phyloP scores from a whole-genome alignment of 1,140 invertebrate genomes.

The Euborellia annulipes region DNA sequence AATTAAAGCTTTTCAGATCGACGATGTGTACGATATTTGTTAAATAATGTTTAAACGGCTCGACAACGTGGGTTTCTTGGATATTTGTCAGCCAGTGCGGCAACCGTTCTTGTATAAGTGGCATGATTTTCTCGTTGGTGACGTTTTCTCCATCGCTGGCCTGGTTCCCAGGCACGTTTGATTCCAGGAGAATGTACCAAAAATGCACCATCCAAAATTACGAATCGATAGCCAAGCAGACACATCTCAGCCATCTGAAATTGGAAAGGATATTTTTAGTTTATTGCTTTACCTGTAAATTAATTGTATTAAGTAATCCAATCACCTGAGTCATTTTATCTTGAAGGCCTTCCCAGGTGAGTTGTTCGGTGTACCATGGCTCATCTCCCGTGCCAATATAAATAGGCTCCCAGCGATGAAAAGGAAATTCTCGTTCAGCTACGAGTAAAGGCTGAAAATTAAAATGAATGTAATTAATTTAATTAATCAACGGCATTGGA shows the following conservation, averaged over 20 bases:
- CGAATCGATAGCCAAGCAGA: conserved; percentile 52
- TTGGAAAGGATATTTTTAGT: conserved; percentile 1
- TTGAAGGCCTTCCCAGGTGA: conserved; percentile 68
- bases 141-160: conserved; percentile 9
- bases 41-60: no score
- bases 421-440: conserved; percentile 49
- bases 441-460: conserved; percentile 41
- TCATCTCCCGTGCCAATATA: conserved; percentile 65
- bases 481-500: no score
- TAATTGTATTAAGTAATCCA: conserved; percentile 1
- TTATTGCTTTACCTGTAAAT: not conserved
- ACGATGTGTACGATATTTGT: no score
- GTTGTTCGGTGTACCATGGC: conserved; percentile 60
- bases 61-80: conserved; percentile 38
- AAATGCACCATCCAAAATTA: conserved; percentile 61
- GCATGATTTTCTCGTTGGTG: no score
- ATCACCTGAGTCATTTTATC: conserved; percentile 78
- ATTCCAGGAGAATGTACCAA: conserved; percentile 61
- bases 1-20: no score
- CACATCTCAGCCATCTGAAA: conserved; percentile 66
- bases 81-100: conserved; percentile 36
- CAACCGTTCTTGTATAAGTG: no score
- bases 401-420: conserved; percentile 66
- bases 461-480: not conserved
- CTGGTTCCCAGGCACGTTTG: conserved; percentile 26